Conservation (phyloP, 2,113 vertebrate genomes). For the Sapayoa aenigma region DNA sequence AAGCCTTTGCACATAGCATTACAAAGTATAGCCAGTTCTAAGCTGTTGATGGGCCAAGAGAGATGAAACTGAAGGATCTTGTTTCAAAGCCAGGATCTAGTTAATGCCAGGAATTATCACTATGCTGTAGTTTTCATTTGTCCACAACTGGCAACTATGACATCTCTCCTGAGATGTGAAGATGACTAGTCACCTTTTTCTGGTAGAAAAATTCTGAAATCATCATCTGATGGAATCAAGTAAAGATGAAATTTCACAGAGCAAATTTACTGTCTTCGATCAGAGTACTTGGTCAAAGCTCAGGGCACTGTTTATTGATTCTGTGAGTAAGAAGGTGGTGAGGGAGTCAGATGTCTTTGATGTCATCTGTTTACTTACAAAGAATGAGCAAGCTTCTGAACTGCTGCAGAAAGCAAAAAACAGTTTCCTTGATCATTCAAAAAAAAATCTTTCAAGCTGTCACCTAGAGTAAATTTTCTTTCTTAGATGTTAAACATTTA, state of each 20-base stretch:
- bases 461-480: constrained; percentile 4
- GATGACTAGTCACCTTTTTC: background rate
- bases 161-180: background rate
- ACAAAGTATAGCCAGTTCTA: background rate
- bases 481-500: constrained; percentile 11
- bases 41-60: background rate
- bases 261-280: constrained; percentile 34
- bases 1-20: background rate
- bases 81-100: background rate
- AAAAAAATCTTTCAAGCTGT: constrained; percentile 5
- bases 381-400: background rate
- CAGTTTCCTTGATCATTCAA: background rate
- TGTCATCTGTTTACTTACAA: constrained; percentile 29
- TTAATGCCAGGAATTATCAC: background rate
- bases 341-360: constrained; percentile 29
- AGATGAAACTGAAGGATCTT: background rate
- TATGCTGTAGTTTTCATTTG: background rate
- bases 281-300: constrained; percentile 26
- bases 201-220: constrained; percentile 6
- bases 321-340: background rate
- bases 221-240: background rate
- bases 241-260: background rate
- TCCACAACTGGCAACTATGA: background rate
- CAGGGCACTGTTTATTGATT: constrained; percentile 34
- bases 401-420: background rate